Base-by-base conservation (phyloP, 2,113 vertebrate species). In the Syngnathoides biaculeatus region DNA sequence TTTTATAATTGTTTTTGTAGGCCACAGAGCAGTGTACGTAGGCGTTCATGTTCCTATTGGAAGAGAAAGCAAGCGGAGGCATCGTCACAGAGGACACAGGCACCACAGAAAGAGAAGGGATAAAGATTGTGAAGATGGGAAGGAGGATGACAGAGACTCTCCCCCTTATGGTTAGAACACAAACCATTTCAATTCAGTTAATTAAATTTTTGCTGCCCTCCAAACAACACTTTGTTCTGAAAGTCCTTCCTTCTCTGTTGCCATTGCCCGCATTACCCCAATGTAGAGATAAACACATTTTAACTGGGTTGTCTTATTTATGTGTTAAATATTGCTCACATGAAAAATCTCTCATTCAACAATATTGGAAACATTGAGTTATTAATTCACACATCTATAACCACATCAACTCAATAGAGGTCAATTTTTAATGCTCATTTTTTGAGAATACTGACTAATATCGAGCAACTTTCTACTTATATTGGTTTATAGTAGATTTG, bases 11-110 rank as follows among this genome's bases (percentile, higher is more conserved):
- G 22, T 71, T 67, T 35, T 43, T 43, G 12, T 77, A 98, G 96
- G 94, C 78, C 96, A 98, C 85, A 92, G 95, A 90, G 95, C 96
- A 59, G 94, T 98, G 14, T 98, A 97, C 38, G 93, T 98, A 65
- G 96, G 95, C 17, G 95, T 98, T 78, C 96, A 98, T 0, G 95
- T 98, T 43, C 96, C 96, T 0, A 90, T 96, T 60, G 94, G 95
- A 73, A 93, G 93, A 71, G 92, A 94, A 58, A 92, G 88, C 80
- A 94, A 93, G 59, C 91, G 95, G 3, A 90, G 94, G 42, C 96
- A 97, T 40, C 92, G 90, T 20, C 96, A 96, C 84, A 90, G 95
- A 68, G 94, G 95, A 43, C 96, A 98, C 83, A 94, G 83, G 65
- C 95, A 96, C 87, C 90, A 91, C 71, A 90, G 95, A 75, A 94